These are phyloP conservation scores for Opisthocomus hoazin DNA, from an alignment of 2,113 vertebrate species.

Conservation along the genomic window DNA sequence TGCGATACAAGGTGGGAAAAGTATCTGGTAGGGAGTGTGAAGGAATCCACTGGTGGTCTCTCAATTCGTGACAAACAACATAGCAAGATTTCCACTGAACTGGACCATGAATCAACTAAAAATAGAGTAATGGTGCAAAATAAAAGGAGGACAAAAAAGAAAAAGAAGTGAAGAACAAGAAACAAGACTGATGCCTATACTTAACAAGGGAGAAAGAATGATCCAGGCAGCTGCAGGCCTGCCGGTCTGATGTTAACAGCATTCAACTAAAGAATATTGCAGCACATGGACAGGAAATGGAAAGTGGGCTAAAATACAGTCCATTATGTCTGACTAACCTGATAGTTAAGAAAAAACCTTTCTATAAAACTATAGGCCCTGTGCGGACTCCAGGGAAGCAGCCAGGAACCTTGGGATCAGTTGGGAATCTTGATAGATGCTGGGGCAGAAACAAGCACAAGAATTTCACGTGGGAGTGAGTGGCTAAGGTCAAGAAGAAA, in stretches of 20 bases:
- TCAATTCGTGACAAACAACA: not conserved
- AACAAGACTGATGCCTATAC: not conserved
- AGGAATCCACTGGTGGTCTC: not conserved
- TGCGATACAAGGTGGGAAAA: not conserved
- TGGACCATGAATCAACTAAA: not conserved
- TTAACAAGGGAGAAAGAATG: not conserved
- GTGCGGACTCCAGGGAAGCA: not conserved
- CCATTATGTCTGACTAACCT: not conserved
- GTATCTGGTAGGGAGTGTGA: not conserved
- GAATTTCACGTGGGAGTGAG: not conserved
- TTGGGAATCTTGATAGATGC: not conserved
- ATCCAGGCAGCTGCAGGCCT: not conserved
- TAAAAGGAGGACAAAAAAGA: not conserved
- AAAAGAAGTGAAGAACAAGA: not conserved
- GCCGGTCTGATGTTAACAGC: not conserved
- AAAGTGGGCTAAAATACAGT: not conserved
- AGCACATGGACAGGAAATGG: not conserved
- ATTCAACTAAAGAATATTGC: not conserved
- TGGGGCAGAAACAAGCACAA: not conserved
- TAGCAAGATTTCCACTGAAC: not conserved
- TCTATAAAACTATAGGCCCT: not conserved
- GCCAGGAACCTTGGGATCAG: not conserved
- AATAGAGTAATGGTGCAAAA: not conserved
- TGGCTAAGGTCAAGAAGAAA: not conserved
- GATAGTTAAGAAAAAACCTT: not conserved